phyloP scores from a whole-genome alignment of 2,888 invertebrate species.

The Macaria notata region DNA sequence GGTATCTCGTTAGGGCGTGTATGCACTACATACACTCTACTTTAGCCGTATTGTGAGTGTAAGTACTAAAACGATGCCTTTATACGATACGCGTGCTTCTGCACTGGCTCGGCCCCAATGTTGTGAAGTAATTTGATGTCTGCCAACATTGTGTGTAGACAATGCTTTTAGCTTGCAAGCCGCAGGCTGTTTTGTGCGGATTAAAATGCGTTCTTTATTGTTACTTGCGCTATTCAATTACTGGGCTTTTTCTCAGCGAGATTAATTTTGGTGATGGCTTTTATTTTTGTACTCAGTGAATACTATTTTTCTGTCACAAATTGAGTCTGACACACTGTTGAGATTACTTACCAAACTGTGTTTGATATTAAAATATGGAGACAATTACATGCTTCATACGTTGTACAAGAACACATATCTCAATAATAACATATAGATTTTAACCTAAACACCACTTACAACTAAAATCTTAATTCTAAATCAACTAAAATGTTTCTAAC shows the following conservation, averaged over 20 bases:
- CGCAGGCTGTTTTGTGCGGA: conserved; percentile 5
- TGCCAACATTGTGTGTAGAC: conserved; percentile 29
- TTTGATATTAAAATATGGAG: background rate
- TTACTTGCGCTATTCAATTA: background rate
- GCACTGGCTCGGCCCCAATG: conserved; percentile 19
- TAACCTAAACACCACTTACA: no score
- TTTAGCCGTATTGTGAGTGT: conserved; percentile 43
- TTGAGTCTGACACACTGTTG: no score
- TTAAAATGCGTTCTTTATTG: conserved; percentile 3
- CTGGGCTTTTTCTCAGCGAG: background rate
- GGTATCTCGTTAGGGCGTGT: conserved; percentile 57
- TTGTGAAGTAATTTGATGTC: conserved; percentile 31
- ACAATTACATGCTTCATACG: background rate
- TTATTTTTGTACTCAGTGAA: background rate
- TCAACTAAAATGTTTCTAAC: no score
- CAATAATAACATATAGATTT: no score
- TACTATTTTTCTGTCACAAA: no score
- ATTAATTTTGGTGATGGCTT: background rate
- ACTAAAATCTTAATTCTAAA: no score
- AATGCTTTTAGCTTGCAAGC: conserved; percentile 11
- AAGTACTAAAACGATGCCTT: conserved; percentile 27
- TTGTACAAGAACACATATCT: no score
- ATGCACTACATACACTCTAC: conserved; percentile 47
- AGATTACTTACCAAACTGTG: background rate
- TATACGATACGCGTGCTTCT: background rate